These are phyloP conservation scores for Apocrypta bakeri DNA, from an alignment of 1,140 invertebrate genomes.

Conservation along the genomic window DNA sequence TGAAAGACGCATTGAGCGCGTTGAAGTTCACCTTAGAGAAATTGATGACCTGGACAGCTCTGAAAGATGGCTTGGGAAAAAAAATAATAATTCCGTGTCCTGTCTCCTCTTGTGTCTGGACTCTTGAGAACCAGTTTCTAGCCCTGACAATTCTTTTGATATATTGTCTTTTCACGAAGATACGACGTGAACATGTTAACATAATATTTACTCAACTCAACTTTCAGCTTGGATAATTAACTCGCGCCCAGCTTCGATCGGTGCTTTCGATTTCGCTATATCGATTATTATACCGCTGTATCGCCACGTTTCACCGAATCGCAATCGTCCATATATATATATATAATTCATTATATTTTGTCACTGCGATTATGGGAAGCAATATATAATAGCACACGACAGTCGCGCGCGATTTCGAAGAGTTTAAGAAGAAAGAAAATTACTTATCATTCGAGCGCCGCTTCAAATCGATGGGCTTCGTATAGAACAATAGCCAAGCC, in stretches of 20 bases:
- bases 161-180: neutral
- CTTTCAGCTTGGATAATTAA: neutral
- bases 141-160: neutral
- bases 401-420: too few species aligned
- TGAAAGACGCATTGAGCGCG: neutral
- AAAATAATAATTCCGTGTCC: too few species aligned
- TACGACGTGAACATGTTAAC: neutral
- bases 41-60: neutral
- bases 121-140: neutral
- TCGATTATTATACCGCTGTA: neutral
- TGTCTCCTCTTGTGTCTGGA: neutral
- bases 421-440: too few species aligned
- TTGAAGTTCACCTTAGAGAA: neutral
- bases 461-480: neutral
- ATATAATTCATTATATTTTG: too few species aligned
- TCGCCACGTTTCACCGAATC: too few species aligned
- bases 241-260: neutral
- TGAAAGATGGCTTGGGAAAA: slow-evolving; percentile 1
- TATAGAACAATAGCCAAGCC: slow-evolving; percentile 12
- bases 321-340: too few species aligned
- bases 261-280: neutral
- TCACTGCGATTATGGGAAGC: too few species aligned
- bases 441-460: too few species aligned
- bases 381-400: too few species aligned
- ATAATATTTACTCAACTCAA: neutral